These are phyloP conservation scores for Napeogenes inachia DNA, from an alignment of 2,888 invertebrate genomes.

Conservation along the genomic window DNA sequence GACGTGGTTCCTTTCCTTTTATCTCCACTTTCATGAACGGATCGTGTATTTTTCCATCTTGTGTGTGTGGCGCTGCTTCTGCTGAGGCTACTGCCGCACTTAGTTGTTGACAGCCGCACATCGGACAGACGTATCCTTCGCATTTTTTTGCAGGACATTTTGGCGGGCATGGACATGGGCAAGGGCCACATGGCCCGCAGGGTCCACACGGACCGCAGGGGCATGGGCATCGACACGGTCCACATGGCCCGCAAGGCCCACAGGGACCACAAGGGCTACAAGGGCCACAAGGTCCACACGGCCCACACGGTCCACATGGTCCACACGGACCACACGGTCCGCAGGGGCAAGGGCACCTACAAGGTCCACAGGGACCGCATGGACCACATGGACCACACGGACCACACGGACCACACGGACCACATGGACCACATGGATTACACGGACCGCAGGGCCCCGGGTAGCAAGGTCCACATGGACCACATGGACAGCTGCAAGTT, in stretches of 20 bases:
- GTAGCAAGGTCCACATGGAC: conserved; percentile 37
- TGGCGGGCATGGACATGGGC: conserved; percentile 35
- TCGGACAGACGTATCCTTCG: conserved; percentile 43
- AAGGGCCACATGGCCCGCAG: conserved; percentile 50
- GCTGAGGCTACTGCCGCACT: conserved; percentile 31
- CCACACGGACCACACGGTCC: conserved; percentile 38
- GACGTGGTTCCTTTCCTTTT: conserved; percentile 38
- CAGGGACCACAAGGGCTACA: conserved; percentile 39
- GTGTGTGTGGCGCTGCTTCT: conserved; percentile 20
- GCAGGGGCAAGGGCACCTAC: conserved; percentile 31
- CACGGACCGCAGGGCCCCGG: conserved; percentile 32
- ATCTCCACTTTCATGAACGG: conserved; percentile 19
- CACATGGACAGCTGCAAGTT: conserved; percentile 34
- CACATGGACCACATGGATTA: conserved; percentile 36
- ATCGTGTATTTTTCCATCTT: conserved; percentile 19
- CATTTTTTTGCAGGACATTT: conserved; percentile 34
- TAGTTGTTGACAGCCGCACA: conserved; percentile 34
- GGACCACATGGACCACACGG: conserved; percentile 41
- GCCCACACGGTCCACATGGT: conserved; percentile 37
- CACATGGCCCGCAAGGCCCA: conserved; percentile 40
- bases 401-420: conserved; percentile 33
- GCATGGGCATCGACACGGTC: conserved; percentile 39
- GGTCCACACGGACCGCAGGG: conserved; percentile 41
- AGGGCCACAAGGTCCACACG: conserved; percentile 36
- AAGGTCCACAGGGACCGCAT: conserved; percentile 32